Evolutionary conservation across 2,113 vertebrate species (phyloP).

Genomic region (Panthera tigris): DNA sequence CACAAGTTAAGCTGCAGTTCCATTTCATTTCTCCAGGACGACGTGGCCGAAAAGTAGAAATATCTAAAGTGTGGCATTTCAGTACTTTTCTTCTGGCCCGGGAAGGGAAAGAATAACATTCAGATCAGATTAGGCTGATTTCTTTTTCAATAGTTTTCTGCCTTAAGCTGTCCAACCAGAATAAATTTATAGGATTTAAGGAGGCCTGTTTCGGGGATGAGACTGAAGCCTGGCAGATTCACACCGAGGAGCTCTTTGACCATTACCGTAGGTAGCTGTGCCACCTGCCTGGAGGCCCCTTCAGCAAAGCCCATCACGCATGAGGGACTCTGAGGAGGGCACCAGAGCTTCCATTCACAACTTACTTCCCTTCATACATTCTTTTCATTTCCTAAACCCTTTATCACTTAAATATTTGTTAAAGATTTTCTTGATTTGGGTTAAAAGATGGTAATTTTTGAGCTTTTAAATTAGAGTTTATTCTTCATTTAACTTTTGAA

Average conservation of each 20-base stretch:
- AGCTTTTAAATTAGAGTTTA: constrained; percentile 78
- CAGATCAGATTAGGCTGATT: neutral
- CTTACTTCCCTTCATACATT: neutral
- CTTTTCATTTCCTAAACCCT: neutral
- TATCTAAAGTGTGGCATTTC: neutral
- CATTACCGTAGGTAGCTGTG: neutral
- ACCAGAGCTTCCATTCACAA: neutral
- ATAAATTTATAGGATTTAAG: neutral
- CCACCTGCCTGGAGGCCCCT: no score
- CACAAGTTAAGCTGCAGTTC: neutral
- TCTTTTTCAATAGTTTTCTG: neutral
- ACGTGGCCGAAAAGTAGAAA: neutral
- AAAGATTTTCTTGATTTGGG: neutral
- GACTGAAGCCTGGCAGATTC: neutral
- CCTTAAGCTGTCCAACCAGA: neutral
- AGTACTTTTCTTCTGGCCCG: neutral
- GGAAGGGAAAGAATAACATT: neutral
- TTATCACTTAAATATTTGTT: constrained; percentile 12
- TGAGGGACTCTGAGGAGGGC: neutral
- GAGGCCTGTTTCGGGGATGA: neutral
- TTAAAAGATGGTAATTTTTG: neutral
- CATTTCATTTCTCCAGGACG: neutral
- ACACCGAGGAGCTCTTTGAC: no score
- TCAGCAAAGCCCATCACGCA: neutral
- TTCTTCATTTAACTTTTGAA: constrained; percentile 80